Evolutionary conservation across 2,888 invertebrate genomes (phyloP), one percentile per base, ranked within the genome.

Genomic region (Minunthozetes semirufus): DNA sequence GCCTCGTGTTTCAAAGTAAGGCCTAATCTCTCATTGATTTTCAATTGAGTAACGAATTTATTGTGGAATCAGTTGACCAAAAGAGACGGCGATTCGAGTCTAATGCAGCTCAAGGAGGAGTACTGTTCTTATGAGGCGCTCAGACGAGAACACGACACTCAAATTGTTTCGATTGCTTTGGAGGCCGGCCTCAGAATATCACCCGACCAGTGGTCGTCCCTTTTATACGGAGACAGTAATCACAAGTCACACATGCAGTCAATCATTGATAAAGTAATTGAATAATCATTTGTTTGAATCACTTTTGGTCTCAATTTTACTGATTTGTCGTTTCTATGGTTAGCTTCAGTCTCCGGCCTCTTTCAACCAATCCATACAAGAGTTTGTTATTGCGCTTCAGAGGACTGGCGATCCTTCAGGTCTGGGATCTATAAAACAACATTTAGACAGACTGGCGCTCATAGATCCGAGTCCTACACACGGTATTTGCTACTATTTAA

Each of bases 191-290:
- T 99, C 29, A 86, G 97, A 76, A 98, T 99, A 77, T 94, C 96
- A 0, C 97, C 98, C 0, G 98, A 99, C 82, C 97, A 98, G 82
- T 99, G 98, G 98, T 95, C 95, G 1, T 92, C 96, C 0, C 84
- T 99, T 68, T 85, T 99, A 0, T 99, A 98, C 82, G 98, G 98
- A 0, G 98, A 99, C 82, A 90, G 92, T 0, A 88, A 89, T 5
- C 97, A 97, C 82, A 97, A 97, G 82, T 93, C 94, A 11, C 95
- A 98, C 82, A 99, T 99, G 97, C 98, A 99, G 84, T 84, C 84
- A 11, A 85, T 86, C 74, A 85, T 86, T 77, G 86, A 86, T 79
- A 84, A 83, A 80, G 83, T 85, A 76, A 17, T n/a, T 42, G 19
- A 59, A 19, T 42, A 17, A 13, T 29, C 17, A 29, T 25, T 33